These are phyloP conservation scores for Capitella teleta DNA, from an alignment of 1,140 invertebrate species.

Conservation along the genomic window DNA sequence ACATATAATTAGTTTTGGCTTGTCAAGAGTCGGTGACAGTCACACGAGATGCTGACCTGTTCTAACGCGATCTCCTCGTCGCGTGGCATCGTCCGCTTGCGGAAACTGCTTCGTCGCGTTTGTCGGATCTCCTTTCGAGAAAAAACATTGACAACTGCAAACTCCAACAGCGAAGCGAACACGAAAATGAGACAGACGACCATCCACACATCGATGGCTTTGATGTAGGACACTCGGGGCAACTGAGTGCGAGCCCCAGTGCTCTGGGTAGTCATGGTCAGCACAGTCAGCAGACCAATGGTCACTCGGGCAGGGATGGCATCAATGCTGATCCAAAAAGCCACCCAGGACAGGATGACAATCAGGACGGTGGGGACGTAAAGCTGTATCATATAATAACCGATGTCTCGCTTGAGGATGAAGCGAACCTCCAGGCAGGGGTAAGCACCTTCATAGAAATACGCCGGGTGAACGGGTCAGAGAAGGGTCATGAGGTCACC, in stretches of 20 bases:
- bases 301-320: constrained; percentile 66
- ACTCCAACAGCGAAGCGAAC: constrained; percentile 67
- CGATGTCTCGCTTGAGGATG: constrained; percentile 15
- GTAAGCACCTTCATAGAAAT: constrained; percentile 14
- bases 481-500: constrained; percentile 2
- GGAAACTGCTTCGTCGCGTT: neutral
- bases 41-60: neutral
- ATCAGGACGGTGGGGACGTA: constrained; percentile 18
- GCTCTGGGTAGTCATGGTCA: constrained; percentile 16
- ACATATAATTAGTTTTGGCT: too few species aligned
- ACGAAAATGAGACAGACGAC: constrained; percentile 74
- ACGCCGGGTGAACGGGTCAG: neutral
- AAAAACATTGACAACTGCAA: constrained; percentile 55
- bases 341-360: constrained; percentile 19
- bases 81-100: neutral
- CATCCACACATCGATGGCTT: constrained; percentile 69
- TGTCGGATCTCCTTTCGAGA: constrained; percentile 5
- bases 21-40: too few species aligned
- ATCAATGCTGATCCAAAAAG: constrained; percentile 62
- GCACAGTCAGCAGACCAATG: constrained; percentile 43
- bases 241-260: constrained; percentile 9
- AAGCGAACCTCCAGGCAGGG: constrained; percentile 12
- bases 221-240: constrained; percentile 42
- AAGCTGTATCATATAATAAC: constrained; percentile 20
- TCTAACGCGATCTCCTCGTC: constrained; percentile 6